Base-by-base conservation (phyloP, 2,113 vertebrate species). In the Spea multiplicata region DNA sequence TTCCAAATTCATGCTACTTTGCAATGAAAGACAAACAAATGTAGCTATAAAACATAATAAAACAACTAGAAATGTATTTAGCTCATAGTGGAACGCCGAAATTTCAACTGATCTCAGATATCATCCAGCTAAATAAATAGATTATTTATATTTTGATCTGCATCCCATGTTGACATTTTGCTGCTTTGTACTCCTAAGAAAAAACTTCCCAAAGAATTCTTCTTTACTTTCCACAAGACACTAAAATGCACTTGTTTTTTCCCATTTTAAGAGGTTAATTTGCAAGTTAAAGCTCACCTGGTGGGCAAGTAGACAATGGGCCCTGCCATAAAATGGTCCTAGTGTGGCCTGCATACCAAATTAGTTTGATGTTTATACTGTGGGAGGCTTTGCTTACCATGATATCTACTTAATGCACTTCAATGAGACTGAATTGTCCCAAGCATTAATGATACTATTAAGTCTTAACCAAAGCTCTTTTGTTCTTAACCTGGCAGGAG, bases 251-350 rank as follows among this genome's bases (percentile, higher is more conserved):
- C 46, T 70, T 78, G 66, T 50, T 49, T 70, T n/a, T 69, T 87
- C 70, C 91, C 90, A 90, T 88, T 98, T 96, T 94, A 92, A 96
- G 93, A 86, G 89, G 94, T 93, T 96, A 94, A 97, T 99, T 98
- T 98, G 96, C 96, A 98, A 98, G 95, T 96, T 97, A 98, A 98
- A 98, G 96, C 96, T 96, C 96, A 98, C 96, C 96, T 97, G 94
- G 95, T 93, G 95, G 95, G 95, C 88, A 83, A 86, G 71, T 87
- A 91, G 88, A 99, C 96, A 99, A 98, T 95, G 91, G 94, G 55
- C 82, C 91, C 86, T 92, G 91, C 94, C 92, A 89, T 93, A 94
- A 94, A 95, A 95, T 92, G 89, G 92, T 92, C 89, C 89, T 86
- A 88, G 87, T 90, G 91, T 85, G 88, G 93, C 91, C 94, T 90